A percentile compares a stretch with the other conserved stretches of the same genome.
Conservation (phyloP, 2,888 invertebrate species). For the Lissonota sp. region DNA sequence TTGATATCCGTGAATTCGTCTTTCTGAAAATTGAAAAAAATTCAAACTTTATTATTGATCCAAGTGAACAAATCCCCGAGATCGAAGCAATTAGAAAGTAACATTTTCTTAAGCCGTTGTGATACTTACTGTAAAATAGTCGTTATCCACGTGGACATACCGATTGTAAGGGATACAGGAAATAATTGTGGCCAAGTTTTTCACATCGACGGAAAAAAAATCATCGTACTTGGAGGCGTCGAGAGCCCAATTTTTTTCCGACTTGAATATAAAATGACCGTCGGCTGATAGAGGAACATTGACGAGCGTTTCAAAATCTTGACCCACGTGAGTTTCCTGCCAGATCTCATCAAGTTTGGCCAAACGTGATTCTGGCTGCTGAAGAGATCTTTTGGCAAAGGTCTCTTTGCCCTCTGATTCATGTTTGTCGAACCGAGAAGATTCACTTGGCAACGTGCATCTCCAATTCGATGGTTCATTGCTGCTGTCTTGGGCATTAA, state of each 20-base stretch:
- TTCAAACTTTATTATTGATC: no score
- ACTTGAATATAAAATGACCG: conserved; percentile 82
- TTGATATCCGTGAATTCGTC: conserved; percentile 75
- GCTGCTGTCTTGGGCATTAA: neutral
- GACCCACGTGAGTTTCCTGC: conserved; percentile 78
- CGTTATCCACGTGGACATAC: conserved; percentile 81
- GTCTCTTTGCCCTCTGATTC: neutral
- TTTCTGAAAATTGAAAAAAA: conserved; percentile 65
- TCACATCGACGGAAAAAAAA: conserved; percentile 83
- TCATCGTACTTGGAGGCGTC: conserved; percentile 80
- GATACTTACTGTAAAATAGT: conserved; percentile 81
- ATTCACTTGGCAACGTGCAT: neutral
- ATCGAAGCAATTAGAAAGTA: neutral
- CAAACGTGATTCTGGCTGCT: conserved; percentile 54
- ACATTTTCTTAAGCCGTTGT: neutral
- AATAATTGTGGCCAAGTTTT: conserved; percentile 82
- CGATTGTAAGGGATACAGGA: conserved; percentile 84
- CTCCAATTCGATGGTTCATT: conserved; percentile 6
- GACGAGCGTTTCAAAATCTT: conserved; percentile 82
- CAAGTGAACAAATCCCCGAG: no score
- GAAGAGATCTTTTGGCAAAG: conserved; percentile 40
- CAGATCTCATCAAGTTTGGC: conserved; percentile 59
- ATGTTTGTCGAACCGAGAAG: neutral
- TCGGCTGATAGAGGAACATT: conserved; percentile 80
- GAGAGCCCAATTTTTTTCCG: conserved; percentile 84